Base-by-base conservation (phyloP, 2,113 vertebrate species). In the Lophotis ruficrista region DNA sequence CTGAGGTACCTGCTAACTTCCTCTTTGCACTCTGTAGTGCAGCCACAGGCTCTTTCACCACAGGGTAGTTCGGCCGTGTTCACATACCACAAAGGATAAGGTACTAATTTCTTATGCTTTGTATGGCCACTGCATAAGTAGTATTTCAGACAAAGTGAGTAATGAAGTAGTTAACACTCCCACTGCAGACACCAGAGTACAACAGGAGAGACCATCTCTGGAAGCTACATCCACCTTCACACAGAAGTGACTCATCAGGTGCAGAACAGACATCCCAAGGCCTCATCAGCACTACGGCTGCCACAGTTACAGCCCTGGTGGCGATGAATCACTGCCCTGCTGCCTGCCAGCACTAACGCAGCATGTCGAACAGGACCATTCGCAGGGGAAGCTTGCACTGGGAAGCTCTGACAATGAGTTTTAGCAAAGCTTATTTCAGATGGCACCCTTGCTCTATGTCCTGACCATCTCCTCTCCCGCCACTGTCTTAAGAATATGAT, bases 201-300 rank as follows among this genome's bases (percentile, higher is more conserved):
- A 70, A 75, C 14, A 7, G 64, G 62, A 71, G 69, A 75, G 58
- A 41, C 48, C 72, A 71, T 57, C 68, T 81, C 79, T 81, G 47
- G 35, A 71, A 94, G 58, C 66, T 69, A 65, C 23, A 47, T 35
- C 69, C 38, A 60, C 6, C 4, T 60, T 77, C 76, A 73, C 0
- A 10, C 30, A 90, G 43, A 94, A 80, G 75, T 96, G 88, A 96
- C 71, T 96, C 94, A 96, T 92, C 83, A 90, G 60, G 92, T 86
- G 71, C 86, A 90, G 76, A 94, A 86, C 85, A 83, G 79, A 56
- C 56, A 84, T 65, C 76, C 24, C 48, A 73, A 94, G 83, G 70
- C 76, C 83, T 70, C 64, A 4, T 68, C 81, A 89, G 43, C 78
- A 25, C 51, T 35, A 35, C 33, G 0, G 3, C 83, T 87, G 70